Base-by-base conservation (phyloP, 2,113 vertebrate species). In the Crotalus horridus region DNA sequence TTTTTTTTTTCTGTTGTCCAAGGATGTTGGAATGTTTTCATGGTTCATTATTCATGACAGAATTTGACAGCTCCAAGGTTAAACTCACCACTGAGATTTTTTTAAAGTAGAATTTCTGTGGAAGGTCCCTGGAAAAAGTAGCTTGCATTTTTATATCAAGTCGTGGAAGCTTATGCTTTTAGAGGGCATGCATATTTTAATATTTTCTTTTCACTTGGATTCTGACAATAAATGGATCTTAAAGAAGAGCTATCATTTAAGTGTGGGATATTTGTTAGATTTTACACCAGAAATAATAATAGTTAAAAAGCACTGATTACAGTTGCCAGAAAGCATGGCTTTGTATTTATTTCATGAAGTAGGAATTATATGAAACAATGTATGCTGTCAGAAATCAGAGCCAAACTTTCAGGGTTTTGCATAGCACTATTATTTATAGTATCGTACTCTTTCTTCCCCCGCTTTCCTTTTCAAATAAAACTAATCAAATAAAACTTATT, bases 11-110 rank as follows among this genome's bases (percentile, higher is more conserved):
- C 92, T 96, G 91, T 95, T 96, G 93, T 97, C 94, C 54, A 93
- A 95, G 96, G 95, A 95, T 95, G 93, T 64, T 95, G 92, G 94
- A 95, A 43, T 93, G 91, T 96, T 97, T 94, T 96, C 96, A 95
- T 90, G 94, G 94, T 94, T 96, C 95, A 96, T 97, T 96, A 96
- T 96, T 97, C 94, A 88, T 94, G 95, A 95, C 91, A 94, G 95
- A 95, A 94, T 89, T 95, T 96, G 96, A 96, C 96, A 96, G 93
- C 95, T 94, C 93, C 96, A 96, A 96, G 96, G 93, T 97, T 97
- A 97, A 96, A 94, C 89, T 92, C 43, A 74, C 51, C 93, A 90
- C 94, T 93, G 89, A 95, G 24, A 46, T n/a, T 95, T 94, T 95
- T 69, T 95, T 21, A 90, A 33, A 64, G 91, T 92, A 91, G 87